These are phyloP conservation scores for Eupithecia abbreviata DNA, from an alignment of 2,888 invertebrate species.

Conservation along the genomic window DNA sequence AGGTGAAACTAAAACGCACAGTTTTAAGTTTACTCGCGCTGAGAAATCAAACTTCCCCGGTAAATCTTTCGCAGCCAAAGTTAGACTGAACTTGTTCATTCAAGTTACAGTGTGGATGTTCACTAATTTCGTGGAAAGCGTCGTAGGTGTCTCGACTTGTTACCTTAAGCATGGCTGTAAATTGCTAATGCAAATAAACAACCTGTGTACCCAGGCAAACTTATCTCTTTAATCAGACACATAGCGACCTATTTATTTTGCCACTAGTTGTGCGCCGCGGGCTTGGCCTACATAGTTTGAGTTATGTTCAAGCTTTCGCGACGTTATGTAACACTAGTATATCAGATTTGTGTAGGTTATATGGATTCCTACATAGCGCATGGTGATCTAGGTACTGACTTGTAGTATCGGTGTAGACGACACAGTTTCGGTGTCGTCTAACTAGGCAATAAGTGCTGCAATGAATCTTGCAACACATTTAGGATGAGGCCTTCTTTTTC, in stretches of 20 bases:
- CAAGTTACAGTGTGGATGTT: constrained; percentile 36
- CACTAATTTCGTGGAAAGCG: constrained; percentile 37
- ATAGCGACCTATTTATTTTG: constrained; percentile 31
- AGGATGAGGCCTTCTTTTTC: background rate
- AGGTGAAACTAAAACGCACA: constrained; percentile 13
- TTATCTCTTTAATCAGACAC: constrained; percentile 48
- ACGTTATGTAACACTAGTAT: constrained; percentile 2
- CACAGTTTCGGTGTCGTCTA: background rate
- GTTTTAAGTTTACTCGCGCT: constrained; percentile 19
- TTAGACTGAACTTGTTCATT: constrained; percentile 39
- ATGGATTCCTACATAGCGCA: background rate
- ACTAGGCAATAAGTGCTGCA: background rate
- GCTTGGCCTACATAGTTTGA: constrained; percentile 13
- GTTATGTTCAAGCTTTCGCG: constrained; percentile 4
- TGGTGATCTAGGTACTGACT: background rate
- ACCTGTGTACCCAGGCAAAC: constrained; percentile 43
- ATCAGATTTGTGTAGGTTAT: no score
- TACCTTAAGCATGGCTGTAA: constrained; percentile 49
- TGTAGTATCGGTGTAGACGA: background rate
- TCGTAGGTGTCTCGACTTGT: constrained; percentile 45
- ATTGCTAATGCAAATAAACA: constrained; percentile 55
- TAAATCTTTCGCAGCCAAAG: constrained; percentile 41
- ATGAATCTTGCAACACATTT: background rate
- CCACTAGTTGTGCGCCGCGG: constrained; percentile 10
- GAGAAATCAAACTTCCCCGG: constrained; percentile 38